A percentile compares a stretch with the other conserved stretches of the same genome.
phyloP scores from a whole-genome alignment of 2,113 vertebrate genomes.

The Boleophthalmus pectinirostris region DNA sequence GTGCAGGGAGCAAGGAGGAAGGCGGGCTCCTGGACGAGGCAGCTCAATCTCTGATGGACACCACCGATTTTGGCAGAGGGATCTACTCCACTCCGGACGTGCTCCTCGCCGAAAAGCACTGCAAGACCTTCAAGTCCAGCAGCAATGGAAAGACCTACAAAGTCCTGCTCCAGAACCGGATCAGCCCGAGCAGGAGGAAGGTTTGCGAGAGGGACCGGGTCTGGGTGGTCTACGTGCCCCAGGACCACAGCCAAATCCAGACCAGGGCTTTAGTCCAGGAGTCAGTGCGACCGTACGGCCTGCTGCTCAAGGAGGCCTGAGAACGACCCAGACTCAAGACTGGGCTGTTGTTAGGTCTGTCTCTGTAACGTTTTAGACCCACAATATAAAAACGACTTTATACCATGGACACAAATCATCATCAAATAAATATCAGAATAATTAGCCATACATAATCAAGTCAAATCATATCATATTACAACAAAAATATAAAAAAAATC shows the following conservation, averaged over 20 bases:
- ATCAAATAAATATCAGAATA: too few relatives aligned
- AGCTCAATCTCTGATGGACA: neutral
- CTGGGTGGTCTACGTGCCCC: constrained; percentile 68
- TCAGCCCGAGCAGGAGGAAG: constrained; percentile 56
- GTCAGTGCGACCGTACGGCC: constrained; percentile 65
- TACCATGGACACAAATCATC: too few relatives aligned
- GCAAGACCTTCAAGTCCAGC: constrained; percentile 60
- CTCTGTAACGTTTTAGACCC: neutral
- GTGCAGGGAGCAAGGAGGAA: neutral
- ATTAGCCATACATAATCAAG: too few relatives aligned
- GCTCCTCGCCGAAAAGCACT: constrained; percentile 39
- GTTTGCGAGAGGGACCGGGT: constrained; percentile 18
- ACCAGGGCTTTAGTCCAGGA: constrained; percentile 50
- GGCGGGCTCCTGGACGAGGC: constrained; percentile 14
- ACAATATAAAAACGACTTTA: too few relatives aligned
- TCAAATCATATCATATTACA: too few relatives aligned
- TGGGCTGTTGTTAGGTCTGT: too few relatives aligned
- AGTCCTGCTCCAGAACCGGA: constrained; percentile 72
- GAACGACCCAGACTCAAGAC: neutral
- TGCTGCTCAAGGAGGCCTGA: constrained; percentile 61
- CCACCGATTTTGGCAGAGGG: constrained; percentile 42
- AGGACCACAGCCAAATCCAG: constrained; percentile 19
- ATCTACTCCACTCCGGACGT: constrained; percentile 68
- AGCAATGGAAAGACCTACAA: constrained; percentile 59
- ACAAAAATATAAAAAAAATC: too few relatives aligned